phyloP scores from a whole-genome alignment of 2,888 invertebrate species.

The Meiosimyza platycephala region DNA sequence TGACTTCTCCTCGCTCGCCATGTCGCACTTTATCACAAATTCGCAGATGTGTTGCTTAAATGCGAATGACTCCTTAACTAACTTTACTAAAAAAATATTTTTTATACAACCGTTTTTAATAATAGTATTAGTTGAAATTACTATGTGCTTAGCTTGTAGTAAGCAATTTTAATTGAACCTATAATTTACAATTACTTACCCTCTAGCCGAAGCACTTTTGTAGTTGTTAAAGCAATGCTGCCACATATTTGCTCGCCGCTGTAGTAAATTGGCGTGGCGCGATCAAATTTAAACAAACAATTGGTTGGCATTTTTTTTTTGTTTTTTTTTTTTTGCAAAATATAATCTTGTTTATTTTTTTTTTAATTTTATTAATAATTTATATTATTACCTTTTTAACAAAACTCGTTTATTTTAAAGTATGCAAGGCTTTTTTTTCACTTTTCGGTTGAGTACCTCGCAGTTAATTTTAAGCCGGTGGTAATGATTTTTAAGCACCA shows the following conservation, averaged over 20 bases:
- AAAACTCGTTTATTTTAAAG: not conserved
- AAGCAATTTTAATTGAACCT: not conserved
- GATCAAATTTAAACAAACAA: constrained; percentile 52
- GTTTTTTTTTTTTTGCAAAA: constrained; percentile 1
- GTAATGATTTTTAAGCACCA: too few species aligned
- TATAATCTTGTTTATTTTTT: not conserved
- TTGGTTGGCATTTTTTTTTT: constrained; percentile 48
- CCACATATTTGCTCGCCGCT: constrained; percentile 54
- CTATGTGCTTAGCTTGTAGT: too few species aligned
- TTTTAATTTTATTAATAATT: constrained; percentile 13
- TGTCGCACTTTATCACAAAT: too few species aligned
- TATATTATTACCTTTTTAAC: constrained; percentile 4
- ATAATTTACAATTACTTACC: constrained; percentile 44
- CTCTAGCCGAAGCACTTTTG: constrained; percentile 47
- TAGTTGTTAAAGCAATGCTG: constrained; percentile 42
- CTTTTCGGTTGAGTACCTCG: too few species aligned
- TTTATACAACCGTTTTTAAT: too few species aligned
- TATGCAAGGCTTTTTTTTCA: too few species aligned
- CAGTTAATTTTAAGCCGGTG: too few species aligned
- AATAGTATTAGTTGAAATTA: too few species aligned
- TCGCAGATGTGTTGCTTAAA: too few species aligned
- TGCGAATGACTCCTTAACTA: too few species aligned
- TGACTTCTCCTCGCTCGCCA: too few species aligned
- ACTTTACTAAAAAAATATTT: too few species aligned
- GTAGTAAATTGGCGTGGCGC: constrained; percentile 51